Evolutionary conservation across 1,140 invertebrate species (phyloP), one percentile per base, ranked within the genome.

Genomic region (Saxidomus purpurata): DNA sequence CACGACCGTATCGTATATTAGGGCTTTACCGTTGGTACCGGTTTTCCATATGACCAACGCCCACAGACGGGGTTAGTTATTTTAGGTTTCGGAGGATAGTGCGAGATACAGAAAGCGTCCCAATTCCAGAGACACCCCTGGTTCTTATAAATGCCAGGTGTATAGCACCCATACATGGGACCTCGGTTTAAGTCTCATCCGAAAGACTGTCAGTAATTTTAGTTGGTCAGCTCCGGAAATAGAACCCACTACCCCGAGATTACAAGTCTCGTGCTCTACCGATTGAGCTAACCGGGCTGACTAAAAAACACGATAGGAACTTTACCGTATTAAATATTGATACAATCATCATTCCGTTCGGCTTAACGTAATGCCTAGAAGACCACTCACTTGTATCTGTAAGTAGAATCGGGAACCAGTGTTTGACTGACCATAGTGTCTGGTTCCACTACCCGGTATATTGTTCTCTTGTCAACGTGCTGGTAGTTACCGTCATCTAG

Each of bases 361-460:
- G n/a, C n/a, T n/a, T n/a, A n/a, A n/a, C n/a, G n/a, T n/a, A n/a
- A n/a, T n/a, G n/a, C n/a, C n/a, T n/a, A n/a, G n/a, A n/a, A n/a
- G n/a, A n/a, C n/a, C n/a, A 80, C 77, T 74, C 43, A 91, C 90
- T 59, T 90, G 76, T 87, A 91, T 6, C 13, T 55, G 8, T 84
- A 71, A 28, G 52, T 71, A n/a, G 69, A 43, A 15, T 84, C 81
- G 4, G 82, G 11, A 0, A 25, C 34, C 8, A 92, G 69, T 11
- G 63, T 87, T 28, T 71, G 36, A 55, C 36, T 40, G 22, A 52
- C 28, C 43, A 90, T 36, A 0, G 43, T 31, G 17, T 67, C 47
- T 28, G 90, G 89, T 47, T 92, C 89, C n/a, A 52, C 61, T 4
- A 89, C 52, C 28, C 76, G 91, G 90, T 90, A 89, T 63, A 91